Conservation (phyloP, 2,888 invertebrate genomes). For the Dasysyrphus tricinctus region DNA sequence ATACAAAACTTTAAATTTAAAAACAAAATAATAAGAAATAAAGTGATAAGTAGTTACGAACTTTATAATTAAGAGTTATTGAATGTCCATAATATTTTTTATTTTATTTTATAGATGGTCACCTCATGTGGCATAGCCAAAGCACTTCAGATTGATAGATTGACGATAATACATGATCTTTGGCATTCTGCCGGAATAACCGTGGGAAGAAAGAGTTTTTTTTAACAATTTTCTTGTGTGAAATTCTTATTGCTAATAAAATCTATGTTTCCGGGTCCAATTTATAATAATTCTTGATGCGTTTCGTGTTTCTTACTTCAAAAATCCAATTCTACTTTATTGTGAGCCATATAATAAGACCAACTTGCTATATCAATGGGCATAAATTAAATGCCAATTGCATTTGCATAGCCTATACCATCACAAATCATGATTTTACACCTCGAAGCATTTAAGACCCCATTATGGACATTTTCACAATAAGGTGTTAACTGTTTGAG, state of each 20-base stretch:
- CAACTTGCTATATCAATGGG: slow-evolving; percentile 4
- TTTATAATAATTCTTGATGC: not conserved
- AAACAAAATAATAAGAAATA: no score
- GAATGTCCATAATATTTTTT: no score
- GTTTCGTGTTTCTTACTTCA: not conserved
- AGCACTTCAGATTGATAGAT: slow-evolving; percentile 40
- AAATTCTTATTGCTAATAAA: slow-evolving; percentile 53
- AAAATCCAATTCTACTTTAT: not conserved
- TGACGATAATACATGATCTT: slow-evolving; percentile 53
- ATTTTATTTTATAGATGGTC: not conserved
- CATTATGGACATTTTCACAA: slow-evolving; percentile 58
- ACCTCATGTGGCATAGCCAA: not conserved
- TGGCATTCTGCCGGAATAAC: slow-evolving; percentile 38
- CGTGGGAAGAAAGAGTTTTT: slow-evolving; percentile 44
- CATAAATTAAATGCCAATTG: slow-evolving; percentile 36
- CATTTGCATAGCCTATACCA: slow-evolving; percentile 18
- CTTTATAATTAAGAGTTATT: no score
- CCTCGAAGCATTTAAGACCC: slow-evolving; percentile 42
- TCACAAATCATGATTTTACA: slow-evolving; percentile 43
- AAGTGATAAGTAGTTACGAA: no score
- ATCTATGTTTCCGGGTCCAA: slow-evolving; percentile 52
- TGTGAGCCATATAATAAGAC: slow-evolving; percentile 9
- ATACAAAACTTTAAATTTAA: no score
- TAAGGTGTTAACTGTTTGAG: slow-evolving; percentile 59
- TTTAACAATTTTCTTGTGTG: slow-evolving; percentile 9